Evolutionary conservation across 1,140 invertebrate species (phyloP).

Genomic region (Zaprionus lachaisei): DNA sequence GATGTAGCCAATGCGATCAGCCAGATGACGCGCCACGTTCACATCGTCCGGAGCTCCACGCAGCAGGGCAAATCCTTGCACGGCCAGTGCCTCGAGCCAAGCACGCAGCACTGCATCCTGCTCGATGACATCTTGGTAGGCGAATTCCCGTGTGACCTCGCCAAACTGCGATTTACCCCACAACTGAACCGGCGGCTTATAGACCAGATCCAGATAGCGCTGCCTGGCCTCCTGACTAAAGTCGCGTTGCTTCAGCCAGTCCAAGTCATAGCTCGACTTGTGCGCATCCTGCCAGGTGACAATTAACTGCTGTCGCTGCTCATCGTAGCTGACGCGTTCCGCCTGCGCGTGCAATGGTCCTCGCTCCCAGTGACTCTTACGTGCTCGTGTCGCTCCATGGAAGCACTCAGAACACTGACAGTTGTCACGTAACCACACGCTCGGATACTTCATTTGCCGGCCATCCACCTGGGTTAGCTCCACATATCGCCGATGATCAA

Average conservation of each 20-base stretch:
- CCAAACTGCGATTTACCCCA: constrained; percentile 86
- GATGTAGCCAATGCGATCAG: constrained; percentile 88
- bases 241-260: constrained; percentile 87
- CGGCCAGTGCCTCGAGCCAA: constrained; percentile 87
- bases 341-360: constrained; percentile 31
- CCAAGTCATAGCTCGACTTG: constrained; percentile 80
- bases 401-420: constrained; percentile 89
- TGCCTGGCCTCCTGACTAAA: constrained; percentile 86
- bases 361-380: constrained; percentile 82
- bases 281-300: constrained; percentile 88
- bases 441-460: constrained; percentile 85
- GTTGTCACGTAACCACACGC: constrained; percentile 89
- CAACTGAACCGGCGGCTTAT: constrained; percentile 85
- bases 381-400: constrained; percentile 86
- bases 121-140: constrained; percentile 85
- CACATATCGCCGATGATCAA: constrained; percentile 40
- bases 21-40: constrained; percentile 85
- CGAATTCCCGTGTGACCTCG: constrained; percentile 85
- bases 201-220: constrained; percentile 85
- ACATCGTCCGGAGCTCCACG: constrained; percentile 85
- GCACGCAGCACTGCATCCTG: constrained; percentile 83
- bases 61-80: constrained; percentile 87
- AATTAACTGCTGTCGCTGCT: constrained; percentile 66
- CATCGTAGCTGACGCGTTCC: constrained; percentile 40
- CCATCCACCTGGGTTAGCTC: constrained; percentile 40